A percentile compares a stretch with the other conserved stretches of the same genome.
Conservation (phyloP, 2,113 vertebrate genomes). For the Colaptes auratus region DNA sequence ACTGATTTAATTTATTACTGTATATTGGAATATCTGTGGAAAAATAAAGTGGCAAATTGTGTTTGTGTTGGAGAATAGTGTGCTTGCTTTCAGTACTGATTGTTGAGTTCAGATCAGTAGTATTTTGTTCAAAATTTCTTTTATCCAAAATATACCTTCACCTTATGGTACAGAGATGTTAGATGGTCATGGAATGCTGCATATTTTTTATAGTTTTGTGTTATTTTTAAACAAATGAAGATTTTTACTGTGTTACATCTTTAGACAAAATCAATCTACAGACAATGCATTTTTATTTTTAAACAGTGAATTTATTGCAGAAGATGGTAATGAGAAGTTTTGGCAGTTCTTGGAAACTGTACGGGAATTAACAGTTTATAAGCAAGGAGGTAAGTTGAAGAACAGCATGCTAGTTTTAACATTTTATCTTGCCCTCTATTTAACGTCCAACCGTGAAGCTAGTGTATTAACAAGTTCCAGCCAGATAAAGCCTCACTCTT, state of each 20-base stretch:
- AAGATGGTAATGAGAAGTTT: slow-evolving; percentile 96
- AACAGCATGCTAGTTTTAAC: not conserved
- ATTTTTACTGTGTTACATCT: not conserved
- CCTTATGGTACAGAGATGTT: not conserved
- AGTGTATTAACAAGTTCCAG: not conserved
- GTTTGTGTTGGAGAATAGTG: not conserved
- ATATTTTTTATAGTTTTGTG: not conserved
- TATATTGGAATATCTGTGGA: not conserved
- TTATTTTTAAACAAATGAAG: not conserved
- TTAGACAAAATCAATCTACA: not conserved
- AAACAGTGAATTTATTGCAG: slow-evolving; percentile 93
- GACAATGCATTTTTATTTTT: slow-evolving; percentile 54
- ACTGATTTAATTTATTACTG: not conserved
- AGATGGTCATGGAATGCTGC: not conserved
- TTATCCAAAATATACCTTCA: not conserved
- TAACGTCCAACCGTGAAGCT: not conserved
- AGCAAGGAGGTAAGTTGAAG: slow-evolving; percentile 85
- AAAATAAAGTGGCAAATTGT: not conserved
- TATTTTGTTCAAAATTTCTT: not conserved
- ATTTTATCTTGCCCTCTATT: not conserved
- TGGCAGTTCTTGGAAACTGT: slow-evolving; percentile 99
- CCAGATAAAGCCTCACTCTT: not conserved
- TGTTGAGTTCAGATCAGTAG: not conserved
- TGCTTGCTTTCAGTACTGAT: not conserved
- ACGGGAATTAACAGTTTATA: slow-evolving; percentile 91